A percentile compares a stretch with the other conserved stretches of the same genome.
phyloP scores from a whole-genome alignment of 2,888 invertebrate species.

The Glaucopsyche alexis region DNA sequence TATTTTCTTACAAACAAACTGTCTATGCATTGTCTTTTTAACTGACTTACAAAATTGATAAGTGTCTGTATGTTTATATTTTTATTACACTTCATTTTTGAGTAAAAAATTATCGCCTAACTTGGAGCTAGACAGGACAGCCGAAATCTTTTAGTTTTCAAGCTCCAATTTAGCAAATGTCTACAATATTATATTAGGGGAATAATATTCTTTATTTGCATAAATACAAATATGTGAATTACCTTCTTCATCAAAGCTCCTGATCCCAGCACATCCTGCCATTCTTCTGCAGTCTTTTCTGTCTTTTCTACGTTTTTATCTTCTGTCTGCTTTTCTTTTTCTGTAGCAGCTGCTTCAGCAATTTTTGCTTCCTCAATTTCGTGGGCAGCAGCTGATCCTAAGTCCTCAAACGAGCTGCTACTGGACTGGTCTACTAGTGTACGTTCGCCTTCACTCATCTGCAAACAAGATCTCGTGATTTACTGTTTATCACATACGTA shows the following conservation, averaged over 20 bases:
- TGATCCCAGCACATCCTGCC: slow-evolving; percentile 89
- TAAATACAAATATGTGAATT: neutral
- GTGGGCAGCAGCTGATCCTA: slow-evolving; percentile 79
- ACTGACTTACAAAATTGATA: too few relatives aligned
- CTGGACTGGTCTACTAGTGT: slow-evolving; percentile 80
- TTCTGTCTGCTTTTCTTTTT: slow-evolving; percentile 52
- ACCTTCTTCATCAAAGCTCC: slow-evolving; percentile 84
- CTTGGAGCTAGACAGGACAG: too few relatives aligned
- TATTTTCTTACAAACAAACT: too few relatives aligned
- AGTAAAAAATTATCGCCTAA: too few relatives aligned
- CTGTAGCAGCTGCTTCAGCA: slow-evolving; percentile 62
- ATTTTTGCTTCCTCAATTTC: slow-evolving; percentile 76
- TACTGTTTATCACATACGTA: slow-evolving; percentile 40
- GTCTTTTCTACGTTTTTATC: slow-evolving; percentile 49
- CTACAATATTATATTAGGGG: neutral
- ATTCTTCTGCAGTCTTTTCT: slow-evolving; percentile 66
- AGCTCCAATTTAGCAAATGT: neutral
- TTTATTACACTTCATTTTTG: too few relatives aligned
- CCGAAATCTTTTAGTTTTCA: neutral
- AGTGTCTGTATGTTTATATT: too few relatives aligned
- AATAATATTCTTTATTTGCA: neutral
- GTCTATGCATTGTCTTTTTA: too few relatives aligned
- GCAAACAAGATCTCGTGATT: slow-evolving; percentile 48
- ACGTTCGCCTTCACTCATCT: slow-evolving; percentile 73
- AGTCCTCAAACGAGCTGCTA: slow-evolving; percentile 83